Evolutionary conservation across 2,797 vertebrate genomes (phyloP), one percentile per base, ranked within the genome.

Genomic region (Oryzias sinensis): DNA sequence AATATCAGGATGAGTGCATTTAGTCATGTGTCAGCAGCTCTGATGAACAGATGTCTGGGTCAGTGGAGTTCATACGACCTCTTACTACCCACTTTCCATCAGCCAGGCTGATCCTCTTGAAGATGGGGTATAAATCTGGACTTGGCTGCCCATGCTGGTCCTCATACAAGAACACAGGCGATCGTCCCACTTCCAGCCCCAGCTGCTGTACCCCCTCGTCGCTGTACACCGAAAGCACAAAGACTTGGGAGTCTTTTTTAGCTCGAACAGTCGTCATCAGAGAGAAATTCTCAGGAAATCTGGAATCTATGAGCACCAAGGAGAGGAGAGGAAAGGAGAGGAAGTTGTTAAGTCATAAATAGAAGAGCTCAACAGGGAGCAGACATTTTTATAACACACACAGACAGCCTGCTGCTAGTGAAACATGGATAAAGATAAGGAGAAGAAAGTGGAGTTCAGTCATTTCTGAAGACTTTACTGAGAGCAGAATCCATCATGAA

Each of bases 231-330:
- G 96, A 96, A 3, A 98, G 76, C 43, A 97, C 82, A 75, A 96
- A 93, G 62, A 93, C 91, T 73, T 88, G 93, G 4, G 81, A 79
- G 45, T 88, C 93, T 27, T 89, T 91, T 66, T 79, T 93, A n/a
- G 90, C 92, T 49, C 92, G 87, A 15, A 96, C 49, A 0, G 94
- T 95, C 20, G 90, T 47, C 89, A 97, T 88, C 77, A 97, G 49
- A 0, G 96, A 96, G 85, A 98, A 98, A 64, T 94, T 83, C 76
- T 87, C 83, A 0, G 95, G 95, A 70, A 98, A 97, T 8, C 27
- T 65, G 0, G 89, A 90, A 42, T 92, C 95, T 97, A 37, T 37
- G 33, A 37, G 33, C 33, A 37, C 9, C 9, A 11, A 37, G 9
- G 33, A 37, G 24, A 50, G n/a, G 29, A 48, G 49, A 43, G 8